phyloP scores from a whole-genome alignment of 2,888 invertebrate species.

The Drosophila percnosoma region DNA sequence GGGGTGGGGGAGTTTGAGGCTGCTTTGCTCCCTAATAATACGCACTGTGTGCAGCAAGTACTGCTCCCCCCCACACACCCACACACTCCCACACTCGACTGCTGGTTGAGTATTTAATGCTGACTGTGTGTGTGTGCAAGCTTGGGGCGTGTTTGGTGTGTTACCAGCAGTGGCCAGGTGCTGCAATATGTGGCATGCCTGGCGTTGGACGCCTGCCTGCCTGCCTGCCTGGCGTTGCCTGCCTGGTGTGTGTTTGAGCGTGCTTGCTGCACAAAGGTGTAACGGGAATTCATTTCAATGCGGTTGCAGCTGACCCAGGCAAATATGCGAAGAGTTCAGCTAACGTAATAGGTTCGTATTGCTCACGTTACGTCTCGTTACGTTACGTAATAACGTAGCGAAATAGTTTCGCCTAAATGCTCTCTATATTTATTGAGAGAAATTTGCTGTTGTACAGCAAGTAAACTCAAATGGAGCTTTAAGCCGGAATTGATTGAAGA shows the following conservation, averaged over 20 bases:
- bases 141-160: neutral
- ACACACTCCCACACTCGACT: neutral
- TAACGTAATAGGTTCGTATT: neutral
- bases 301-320: neutral
- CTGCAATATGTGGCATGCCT: conserved; percentile 3
- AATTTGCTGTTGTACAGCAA: neutral
- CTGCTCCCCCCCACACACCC: neutral
- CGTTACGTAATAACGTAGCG: neutral
- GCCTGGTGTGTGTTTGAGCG: neutral
- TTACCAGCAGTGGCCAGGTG: neutral
- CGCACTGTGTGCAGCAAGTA: neutral
- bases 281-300: neutral
- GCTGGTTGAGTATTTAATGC: neutral
- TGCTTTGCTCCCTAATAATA: neutral
- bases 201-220: neutral
- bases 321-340: neutral
- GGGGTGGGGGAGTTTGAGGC: neutral
- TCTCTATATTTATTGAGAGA: neutral
- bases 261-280: neutral
- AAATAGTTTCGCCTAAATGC: no score
- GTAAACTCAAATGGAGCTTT: no score
- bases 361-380: neutral
- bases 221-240: neutral
- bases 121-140: neutral
- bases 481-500: no score